Conservation (phyloP, 2,113 vertebrate species). For the Protomyctophum bolini region DNA sequence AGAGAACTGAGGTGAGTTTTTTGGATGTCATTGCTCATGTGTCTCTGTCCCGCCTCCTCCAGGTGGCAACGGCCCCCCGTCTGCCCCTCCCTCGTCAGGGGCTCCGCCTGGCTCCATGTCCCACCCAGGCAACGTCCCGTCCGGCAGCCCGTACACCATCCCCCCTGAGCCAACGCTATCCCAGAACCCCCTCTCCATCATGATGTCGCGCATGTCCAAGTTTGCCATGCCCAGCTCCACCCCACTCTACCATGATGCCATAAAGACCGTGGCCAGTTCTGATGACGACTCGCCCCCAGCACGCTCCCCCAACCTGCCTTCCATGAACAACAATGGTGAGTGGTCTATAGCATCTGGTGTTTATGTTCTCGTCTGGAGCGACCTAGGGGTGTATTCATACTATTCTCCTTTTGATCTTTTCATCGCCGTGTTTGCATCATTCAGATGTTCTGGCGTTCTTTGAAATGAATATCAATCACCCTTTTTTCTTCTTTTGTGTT, state of each 20-base stretch:
- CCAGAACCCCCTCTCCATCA: constrained; percentile 98
- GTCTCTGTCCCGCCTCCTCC: constrained; percentile 7
- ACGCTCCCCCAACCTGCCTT: constrained; percentile 94
- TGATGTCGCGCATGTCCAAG: constrained; percentile 99
- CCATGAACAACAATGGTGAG: constrained; percentile 92
- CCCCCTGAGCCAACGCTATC: constrained; percentile 96
- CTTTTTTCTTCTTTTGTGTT: constrained; percentile 39
- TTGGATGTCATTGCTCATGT: constrained; percentile 5
- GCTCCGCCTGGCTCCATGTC: constrained; percentile 80
- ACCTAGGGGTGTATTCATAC: neutral
- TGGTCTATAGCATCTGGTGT: neutral
- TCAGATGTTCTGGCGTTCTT: neutral
- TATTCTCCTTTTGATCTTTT: neutral
- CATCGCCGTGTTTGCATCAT: neutral
- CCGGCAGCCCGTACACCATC: constrained; percentile 95
- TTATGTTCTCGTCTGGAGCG: constrained; percentile 10
- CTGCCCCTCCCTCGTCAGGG: constrained; percentile 86
- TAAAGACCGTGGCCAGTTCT: constrained; percentile 98
- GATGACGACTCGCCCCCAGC: constrained; percentile 97
- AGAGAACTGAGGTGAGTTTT: no score
- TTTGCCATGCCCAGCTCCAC: constrained; percentile 99
- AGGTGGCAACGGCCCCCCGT: constrained; percentile 92
- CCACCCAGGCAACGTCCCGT: constrained; percentile 82
- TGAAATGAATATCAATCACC: neutral
- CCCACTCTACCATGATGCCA: constrained; percentile 97